These are phyloP conservation scores for Holothuria scabra DNA, from an alignment of 53 echinoderm and acorn worm genomes.

Conservation along the genomic window DNA sequence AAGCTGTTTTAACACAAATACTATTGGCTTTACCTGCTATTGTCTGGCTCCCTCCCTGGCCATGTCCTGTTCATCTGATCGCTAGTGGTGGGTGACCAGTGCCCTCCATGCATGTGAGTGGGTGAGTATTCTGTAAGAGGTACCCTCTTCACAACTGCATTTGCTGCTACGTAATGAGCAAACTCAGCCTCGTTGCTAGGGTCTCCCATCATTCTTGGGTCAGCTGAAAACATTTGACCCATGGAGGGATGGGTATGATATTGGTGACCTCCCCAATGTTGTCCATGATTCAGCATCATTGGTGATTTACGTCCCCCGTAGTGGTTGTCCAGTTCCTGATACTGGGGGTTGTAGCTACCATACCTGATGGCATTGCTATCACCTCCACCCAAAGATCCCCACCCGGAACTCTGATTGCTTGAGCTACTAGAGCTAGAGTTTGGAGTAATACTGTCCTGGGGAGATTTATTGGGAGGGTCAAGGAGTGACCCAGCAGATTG, in stretches of 20 bases:
- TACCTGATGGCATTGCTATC: slow-evolving; percentile 62
- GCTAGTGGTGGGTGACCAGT: slow-evolving; percentile 51
- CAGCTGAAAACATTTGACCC: slow-evolving; percentile 28
- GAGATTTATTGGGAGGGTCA: slow-evolving; percentile 44
- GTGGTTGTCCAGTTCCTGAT: slow-evolving; percentile 61
- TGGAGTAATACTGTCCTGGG: slow-evolving; percentile 77
- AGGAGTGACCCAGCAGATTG: slow-evolving; percentile 12
- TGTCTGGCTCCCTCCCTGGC: slow-evolving; percentile 59
- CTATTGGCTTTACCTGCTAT: slow-evolving; percentile 25
- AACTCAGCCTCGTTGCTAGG: slow-evolving; percentile 81
- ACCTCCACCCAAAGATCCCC: slow-evolving; percentile 47
- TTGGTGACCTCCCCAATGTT: slow-evolving; percentile 22
- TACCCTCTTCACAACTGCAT: slow-evolving; percentile 79
- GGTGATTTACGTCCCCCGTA: slow-evolving; percentile 38
- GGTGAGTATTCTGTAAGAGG: slow-evolving; percentile 32
- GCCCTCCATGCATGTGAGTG: slow-evolving; percentile 36
- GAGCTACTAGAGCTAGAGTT: slow-evolving; percentile 81
- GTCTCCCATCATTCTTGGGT: slow-evolving; percentile 29
- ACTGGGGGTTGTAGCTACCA: slow-evolving; percentile 86
- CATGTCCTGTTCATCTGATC: slow-evolving; percentile 67
- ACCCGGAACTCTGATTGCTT: slow-evolving; percentile 63
- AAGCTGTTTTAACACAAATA: too few relatives aligned
- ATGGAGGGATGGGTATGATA: not conserved
- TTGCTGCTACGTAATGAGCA: slow-evolving; percentile 83
- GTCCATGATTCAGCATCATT: slow-evolving; percentile 24